Evolutionary conservation across 2,797 vertebrate species (phyloP).

Genomic region (Sarcoramphus papa): DNA sequence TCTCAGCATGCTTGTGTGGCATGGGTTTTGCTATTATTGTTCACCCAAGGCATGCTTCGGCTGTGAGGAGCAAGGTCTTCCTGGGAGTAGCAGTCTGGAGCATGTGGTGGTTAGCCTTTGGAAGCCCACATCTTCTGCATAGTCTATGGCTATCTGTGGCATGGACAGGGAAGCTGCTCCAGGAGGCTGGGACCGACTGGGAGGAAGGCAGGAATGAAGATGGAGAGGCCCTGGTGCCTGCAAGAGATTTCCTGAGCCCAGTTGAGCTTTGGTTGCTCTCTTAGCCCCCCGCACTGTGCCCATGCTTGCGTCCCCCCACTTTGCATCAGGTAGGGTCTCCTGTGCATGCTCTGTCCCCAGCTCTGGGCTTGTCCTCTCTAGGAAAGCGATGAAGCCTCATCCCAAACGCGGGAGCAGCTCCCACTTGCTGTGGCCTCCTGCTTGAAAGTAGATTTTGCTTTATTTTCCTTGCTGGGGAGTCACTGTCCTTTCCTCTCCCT

Average conservation of each 20-base stretch:
- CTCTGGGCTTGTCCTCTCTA: not conserved
- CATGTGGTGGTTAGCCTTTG: not conserved
- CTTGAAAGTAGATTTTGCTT: not conserved
- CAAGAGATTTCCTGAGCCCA: not conserved
- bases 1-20: accelerated
- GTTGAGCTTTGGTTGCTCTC: not conserved
- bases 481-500: not conserved
- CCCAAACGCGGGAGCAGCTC: not conserved
- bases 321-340: not conserved
- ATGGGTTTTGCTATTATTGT: not conserved
- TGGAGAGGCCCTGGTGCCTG: not conserved
- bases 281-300: accelerated
- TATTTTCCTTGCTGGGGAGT: not conserved
- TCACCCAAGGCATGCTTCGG: accelerated
- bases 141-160: not conserved
- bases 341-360: accelerated
- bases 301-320: accelerated
- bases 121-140: not conserved
- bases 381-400: not conserved
- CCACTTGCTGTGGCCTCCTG: not conserved
- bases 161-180: not conserved
- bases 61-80: not conserved
- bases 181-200: not conserved
- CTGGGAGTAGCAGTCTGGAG: not conserved
- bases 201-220: not conserved